Percentiles rank a stretch among this genome's conserved stretches.
These are phyloP conservation scores for Stigmatopora nigra DNA, from an alignment of 2,113 vertebrate species.

Conservation along the genomic window DNA sequence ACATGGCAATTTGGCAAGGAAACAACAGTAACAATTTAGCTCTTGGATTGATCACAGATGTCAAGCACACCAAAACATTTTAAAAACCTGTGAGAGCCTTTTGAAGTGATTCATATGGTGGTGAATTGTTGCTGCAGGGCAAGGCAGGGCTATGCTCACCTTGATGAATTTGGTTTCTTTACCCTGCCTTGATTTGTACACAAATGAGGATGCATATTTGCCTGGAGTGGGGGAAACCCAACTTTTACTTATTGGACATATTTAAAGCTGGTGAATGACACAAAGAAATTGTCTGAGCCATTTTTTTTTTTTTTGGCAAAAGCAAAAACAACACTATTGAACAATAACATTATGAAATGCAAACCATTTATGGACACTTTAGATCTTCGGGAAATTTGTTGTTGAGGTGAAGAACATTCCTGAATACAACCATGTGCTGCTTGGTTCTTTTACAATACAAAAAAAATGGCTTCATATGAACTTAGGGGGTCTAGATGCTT, in stretches of 20 bases:
- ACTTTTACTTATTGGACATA: not conserved
- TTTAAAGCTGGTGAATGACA: not conserved
- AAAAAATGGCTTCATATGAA: too few species aligned
- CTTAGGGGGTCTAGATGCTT: too few species aligned
- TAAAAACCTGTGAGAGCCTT: not conserved
- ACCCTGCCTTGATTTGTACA: conserved; percentile 33
- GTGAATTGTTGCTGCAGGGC: conserved; percentile 24
- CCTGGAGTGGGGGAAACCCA: conserved; percentile 7
- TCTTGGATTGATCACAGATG: not conserved
- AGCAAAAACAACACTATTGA: too few species aligned
- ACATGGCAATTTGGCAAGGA: not conserved
- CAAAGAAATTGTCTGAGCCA: not conserved
- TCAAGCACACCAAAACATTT: not conserved
- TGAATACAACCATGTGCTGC: too few species aligned
- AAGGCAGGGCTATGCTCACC: conserved; percentile 35
- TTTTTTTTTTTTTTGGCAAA: too few species aligned
- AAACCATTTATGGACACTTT: too few species aligned
- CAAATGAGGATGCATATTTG: not conserved
- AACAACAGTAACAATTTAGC: not conserved
- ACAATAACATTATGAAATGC: too few species aligned
- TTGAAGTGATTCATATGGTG: conserved; percentile 5
- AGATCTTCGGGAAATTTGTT: too few species aligned
- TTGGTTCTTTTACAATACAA: too few species aligned
- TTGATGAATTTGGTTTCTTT: conserved; percentile 15
- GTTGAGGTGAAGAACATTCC: too few species aligned